phyloP scores from a whole-genome alignment of 2,797 vertebrate genomes.

The Aldrovandia affinis region DNA sequence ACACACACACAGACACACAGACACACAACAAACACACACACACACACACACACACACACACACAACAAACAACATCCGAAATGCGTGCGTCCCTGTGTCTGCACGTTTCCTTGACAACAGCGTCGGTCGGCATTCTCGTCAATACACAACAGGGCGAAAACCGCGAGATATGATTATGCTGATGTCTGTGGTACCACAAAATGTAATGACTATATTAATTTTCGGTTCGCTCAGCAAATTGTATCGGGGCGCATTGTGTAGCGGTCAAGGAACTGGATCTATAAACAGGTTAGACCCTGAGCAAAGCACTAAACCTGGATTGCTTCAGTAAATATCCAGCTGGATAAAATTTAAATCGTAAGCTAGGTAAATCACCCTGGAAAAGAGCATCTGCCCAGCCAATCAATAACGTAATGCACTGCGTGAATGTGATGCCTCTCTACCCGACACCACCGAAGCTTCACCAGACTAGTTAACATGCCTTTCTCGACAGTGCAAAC shows the following conservation, averaged over 20 bases:
- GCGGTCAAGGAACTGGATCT: neutral
- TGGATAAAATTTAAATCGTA: conserved; percentile 15
- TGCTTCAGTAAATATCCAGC: neutral
- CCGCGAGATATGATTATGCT: neutral
- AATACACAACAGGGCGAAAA: neutral
- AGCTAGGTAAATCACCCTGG: neutral
- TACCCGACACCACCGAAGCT: neutral
- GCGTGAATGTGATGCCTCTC: neutral
- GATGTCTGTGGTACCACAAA: neutral
- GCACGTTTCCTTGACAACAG: neutral
- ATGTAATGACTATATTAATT: neutral
- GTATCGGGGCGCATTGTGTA: neutral
- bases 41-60: no score
- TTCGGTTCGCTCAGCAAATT: neutral
- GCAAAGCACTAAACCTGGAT: neutral
- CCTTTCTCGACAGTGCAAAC: neutral
- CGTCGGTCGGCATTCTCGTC: neutral
- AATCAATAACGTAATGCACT: conserved; percentile 5
- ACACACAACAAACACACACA: no score
- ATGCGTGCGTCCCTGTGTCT: conserved; percentile 1
- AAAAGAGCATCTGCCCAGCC: neutral
- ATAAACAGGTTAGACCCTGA: neutral
- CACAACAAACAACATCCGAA: neutral
- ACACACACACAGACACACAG: no score
- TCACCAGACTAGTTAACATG: neutral